Percentiles rank a stretch among this genome's conserved stretches.
phyloP scores from a whole-genome alignment of 2,113 vertebrate genomes.

The Sturnira hondurensis region DNA sequence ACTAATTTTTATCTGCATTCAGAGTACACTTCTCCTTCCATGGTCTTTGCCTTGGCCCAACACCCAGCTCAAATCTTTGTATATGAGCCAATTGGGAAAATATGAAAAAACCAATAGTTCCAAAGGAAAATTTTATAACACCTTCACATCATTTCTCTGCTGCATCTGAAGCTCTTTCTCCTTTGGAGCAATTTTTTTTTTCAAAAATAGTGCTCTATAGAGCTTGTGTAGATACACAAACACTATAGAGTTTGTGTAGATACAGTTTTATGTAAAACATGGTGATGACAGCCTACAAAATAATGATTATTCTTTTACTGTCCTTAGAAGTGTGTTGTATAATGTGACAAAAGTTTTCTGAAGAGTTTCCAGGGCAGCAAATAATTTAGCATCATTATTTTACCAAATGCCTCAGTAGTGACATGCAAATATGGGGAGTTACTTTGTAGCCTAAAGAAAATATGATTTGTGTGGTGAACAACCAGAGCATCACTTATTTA shows the following conservation, averaged over 20 bases:
- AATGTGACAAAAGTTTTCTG: background rate
- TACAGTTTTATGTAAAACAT: background rate
- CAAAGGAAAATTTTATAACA: background rate
- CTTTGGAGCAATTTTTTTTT: background rate
- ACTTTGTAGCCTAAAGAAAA: background rate
- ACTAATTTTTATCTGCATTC: constrained; percentile 52
- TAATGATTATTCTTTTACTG: background rate
- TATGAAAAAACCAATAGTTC: background rate
- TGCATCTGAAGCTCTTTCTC: background rate
- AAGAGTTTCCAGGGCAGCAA: background rate
- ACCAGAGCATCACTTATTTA: background rate
- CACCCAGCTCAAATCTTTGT: constrained; percentile 7
- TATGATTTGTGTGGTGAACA: background rate
- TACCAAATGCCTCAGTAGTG: background rate
- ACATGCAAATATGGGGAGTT: background rate
- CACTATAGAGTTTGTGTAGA: background rate
- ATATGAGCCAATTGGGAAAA: constrained; percentile 19
- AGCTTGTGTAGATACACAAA: background rate
- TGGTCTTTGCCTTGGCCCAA: background rate
- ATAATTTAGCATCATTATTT: background rate
- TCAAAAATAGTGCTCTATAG: background rate
- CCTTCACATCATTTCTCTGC: background rate
- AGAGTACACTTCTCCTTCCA: background rate
- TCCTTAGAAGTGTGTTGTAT: background rate
- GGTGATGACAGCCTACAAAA: background rate